Conservation (phyloP, 2,113 vertebrate genomes). For the Stomatorhinus ivindoensis region DNA sequence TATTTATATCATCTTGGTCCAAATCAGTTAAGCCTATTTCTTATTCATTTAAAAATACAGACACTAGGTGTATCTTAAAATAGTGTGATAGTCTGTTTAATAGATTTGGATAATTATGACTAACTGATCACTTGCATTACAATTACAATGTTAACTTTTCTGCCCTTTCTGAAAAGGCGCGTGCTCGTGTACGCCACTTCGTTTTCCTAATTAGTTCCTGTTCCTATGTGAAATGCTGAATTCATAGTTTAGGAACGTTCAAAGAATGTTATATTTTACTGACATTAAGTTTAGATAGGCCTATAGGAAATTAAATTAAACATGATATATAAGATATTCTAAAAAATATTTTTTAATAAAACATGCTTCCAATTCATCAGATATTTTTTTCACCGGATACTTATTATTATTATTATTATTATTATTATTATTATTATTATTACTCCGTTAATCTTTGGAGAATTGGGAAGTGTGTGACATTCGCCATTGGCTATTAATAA, state of each 20-base stretch:
- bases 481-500: constrained; percentile 38
- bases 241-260: neutral
- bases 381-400: too few relatives aligned
- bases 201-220: neutral
- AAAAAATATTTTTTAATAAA: neutral
- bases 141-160: neutral
- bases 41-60: neutral
- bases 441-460: neutral
- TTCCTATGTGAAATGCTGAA: neutral
- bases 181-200: neutral
- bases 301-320: neutral
- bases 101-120: neutral
- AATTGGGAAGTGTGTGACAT: neutral
- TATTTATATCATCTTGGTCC: neutral
- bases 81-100: neutral
- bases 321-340: neutral
- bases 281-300: neutral
- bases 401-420: neutral
- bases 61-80: neutral
- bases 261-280: neutral
- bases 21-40: neutral
- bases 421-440: neutral
- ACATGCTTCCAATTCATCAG: neutral
- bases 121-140: neutral
- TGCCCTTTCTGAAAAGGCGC: neutral